These are phyloP conservation scores for Catajapyx aquilonaris DNA, from an alignment of 1,140 invertebrate genomes.

Conservation along the genomic window DNA sequence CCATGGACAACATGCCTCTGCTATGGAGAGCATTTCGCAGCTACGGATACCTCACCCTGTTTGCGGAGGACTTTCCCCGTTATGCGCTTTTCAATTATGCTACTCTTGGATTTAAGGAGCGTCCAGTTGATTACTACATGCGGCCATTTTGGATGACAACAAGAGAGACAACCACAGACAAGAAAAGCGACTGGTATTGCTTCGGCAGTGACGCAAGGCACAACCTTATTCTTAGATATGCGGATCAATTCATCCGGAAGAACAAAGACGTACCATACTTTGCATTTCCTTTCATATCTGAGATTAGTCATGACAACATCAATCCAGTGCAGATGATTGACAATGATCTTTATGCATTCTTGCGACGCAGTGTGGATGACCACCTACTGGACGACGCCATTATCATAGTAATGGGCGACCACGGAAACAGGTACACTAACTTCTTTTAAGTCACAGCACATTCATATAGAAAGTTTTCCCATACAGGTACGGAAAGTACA, in stretches of 20 bases:
- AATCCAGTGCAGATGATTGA: slow-evolving; percentile 25
- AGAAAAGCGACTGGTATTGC: slow-evolving; percentile 18
- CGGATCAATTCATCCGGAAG: too few relatives aligned
- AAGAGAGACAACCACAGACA: slow-evolving; percentile 14
- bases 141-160: slow-evolving; percentile 19
- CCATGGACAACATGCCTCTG: too few relatives aligned
- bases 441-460: too few relatives aligned
- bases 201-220: slow-evolving; percentile 28
- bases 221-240: too few relatives aligned
- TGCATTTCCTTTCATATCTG: too few relatives aligned
- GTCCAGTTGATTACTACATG: slow-evolving; percentile 25
- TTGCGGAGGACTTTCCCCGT: slow-evolving; percentile 21
- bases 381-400: slow-evolving; percentile 22
- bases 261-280: too few relatives aligned
- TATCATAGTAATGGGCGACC: slow-evolving; percentile 27
- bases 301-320: slow-evolving; percentile 29
- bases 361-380: slow-evolving; percentile 14
- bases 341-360: slow-evolving; percentile 21
- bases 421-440: slow-evolving; percentile 30
- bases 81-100: slow-evolving; percentile 23
- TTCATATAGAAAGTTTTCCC: too few relatives aligned
- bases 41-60: too few relatives aligned
- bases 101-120: slow-evolving; percentile 19
- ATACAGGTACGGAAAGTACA: too few relatives aligned
- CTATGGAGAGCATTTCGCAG: too few relatives aligned